A percentile compares a stretch with the other conserved stretches of the same genome.
Conservation (phyloP, 2,888 invertebrate genomes). For the Ormyrus labotus region DNA sequence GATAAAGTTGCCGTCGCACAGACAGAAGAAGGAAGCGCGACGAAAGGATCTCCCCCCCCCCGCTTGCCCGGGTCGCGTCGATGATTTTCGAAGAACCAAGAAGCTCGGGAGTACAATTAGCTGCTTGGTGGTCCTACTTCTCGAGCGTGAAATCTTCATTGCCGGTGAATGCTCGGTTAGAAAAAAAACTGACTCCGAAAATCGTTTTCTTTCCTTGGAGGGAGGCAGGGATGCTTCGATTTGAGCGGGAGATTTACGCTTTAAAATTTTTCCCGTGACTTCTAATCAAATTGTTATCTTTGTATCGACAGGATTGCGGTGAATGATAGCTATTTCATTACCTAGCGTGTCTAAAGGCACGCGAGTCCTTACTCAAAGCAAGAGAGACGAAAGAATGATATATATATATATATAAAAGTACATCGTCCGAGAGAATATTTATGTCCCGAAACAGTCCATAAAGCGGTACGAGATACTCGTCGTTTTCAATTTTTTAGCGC, state of each 20-base stretch:
- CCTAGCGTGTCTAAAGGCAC: neutral
- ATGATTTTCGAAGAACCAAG: conserved; percentile 42
- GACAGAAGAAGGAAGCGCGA: conserved; percentile 21
- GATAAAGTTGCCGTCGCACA: conserved; percentile 49
- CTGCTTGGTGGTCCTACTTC: neutral
- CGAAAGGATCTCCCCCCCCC: conserved; percentile 36
- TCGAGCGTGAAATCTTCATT: conserved; percentile 35
- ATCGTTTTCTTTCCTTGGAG: no score
- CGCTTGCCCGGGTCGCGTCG: conserved; percentile 9
- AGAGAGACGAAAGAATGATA: neutral
- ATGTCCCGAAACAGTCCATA: conserved; percentile 37
- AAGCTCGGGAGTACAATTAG: neutral
- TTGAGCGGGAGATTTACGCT: no score
- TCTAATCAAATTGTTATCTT: neutral
- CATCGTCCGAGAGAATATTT: conserved; percentile 31
- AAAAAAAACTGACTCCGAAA: no score
- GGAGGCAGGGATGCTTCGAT: no score
- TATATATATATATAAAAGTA: neutral
- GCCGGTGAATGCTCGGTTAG: neutral
- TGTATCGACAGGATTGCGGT: neutral
- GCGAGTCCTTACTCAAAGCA: neutral
- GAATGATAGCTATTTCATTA: conserved; percentile 14
- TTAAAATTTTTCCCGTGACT: no score
- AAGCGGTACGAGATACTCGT: conserved; percentile 12
- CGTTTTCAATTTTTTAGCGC: conserved; percentile 53